phyloP scores from a whole-genome alignment of 2,888 invertebrate genomes.

The Eilema griseolum region DNA sequence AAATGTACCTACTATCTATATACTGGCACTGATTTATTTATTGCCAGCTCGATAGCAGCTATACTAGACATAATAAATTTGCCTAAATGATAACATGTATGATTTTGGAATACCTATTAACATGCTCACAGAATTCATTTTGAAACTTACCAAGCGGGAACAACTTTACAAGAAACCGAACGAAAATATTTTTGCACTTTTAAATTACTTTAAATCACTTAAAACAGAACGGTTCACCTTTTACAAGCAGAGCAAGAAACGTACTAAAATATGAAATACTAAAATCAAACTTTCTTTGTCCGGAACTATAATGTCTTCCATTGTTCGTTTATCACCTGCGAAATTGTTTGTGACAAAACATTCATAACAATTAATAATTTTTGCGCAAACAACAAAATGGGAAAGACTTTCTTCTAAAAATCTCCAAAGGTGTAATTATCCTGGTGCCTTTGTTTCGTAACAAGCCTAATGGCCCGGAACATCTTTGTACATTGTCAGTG shows the following conservation, averaged over 20 bases:
- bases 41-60: constrained; percentile 30
- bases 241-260: constrained; percentile 33
- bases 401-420: constrained; percentile 83
- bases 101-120: constrained; percentile 26
- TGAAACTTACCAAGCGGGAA: constrained; percentile 34
- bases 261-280: constrained; percentile 48
- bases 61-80: constrained; percentile 23
- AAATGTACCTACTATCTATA: constrained; percentile 63
- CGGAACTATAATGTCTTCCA: constrained; percentile 40
- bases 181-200: neutral
- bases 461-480: constrained; percentile 75
- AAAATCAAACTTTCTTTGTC: constrained; percentile 57
- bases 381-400: constrained; percentile 73
- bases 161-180: neutral
- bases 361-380: constrained; percentile 55
- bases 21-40: constrained; percentile 48
- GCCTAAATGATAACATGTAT: constrained; percentile 28
- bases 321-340: constrained; percentile 42
- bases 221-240: constrained; percentile 25
- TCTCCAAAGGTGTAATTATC: constrained; percentile 77
- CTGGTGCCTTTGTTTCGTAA: constrained; percentile 73
- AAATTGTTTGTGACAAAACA: constrained; percentile 52
- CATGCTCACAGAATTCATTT: constrained; percentile 5
- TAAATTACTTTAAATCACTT: neutral
- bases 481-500: constrained; percentile 73